Percentiles rank a stretch among this genome's conserved stretches.
These are phyloP conservation scores for Leptinotarsa tumamoca DNA, from an alignment of 2,888 invertebrate genomes.

Conservation along the genomic window DNA sequence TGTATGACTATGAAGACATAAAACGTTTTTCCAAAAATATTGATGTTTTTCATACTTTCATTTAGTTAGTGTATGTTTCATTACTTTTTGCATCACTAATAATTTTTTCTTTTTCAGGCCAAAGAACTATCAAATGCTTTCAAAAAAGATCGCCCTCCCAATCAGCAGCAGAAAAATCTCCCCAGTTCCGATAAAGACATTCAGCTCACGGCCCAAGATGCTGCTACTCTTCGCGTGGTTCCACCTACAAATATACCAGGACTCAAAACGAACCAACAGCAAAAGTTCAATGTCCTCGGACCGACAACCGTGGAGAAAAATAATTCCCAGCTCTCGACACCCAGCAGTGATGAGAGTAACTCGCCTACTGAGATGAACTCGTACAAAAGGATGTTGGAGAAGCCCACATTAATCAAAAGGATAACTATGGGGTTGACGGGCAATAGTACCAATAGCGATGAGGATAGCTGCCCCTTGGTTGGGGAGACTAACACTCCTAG, in stretches of 20 bases:
- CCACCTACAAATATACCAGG: constrained; percentile 78
- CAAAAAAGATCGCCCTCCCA: constrained; percentile 57
- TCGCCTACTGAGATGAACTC: constrained; percentile 90
- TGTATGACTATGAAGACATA: too few relatives aligned
- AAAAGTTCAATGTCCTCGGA: constrained; percentile 70
- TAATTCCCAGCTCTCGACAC: constrained; percentile 69
- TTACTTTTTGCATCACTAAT: neutral
- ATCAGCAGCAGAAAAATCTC: constrained; percentile 48
- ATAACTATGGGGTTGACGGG: constrained; percentile 82
- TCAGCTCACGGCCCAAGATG: constrained; percentile 67
- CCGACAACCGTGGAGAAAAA: constrained; percentile 46
- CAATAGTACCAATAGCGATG: constrained; percentile 64
- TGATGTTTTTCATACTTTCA: too few relatives aligned
- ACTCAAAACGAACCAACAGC: constrained; percentile 71
- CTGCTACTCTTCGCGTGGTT: constrained; percentile 67
- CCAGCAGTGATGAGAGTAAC: constrained; percentile 87
- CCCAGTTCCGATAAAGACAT: constrained; percentile 68
- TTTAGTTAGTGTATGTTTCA: neutral
- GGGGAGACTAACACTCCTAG: constrained; percentile 69
- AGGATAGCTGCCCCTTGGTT: constrained; percentile 82
- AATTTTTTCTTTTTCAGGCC: constrained; percentile 58
- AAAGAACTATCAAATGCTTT: constrained; percentile 63
- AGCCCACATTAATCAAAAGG: constrained; percentile 83
- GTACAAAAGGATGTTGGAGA: constrained; percentile 83
- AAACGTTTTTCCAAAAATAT: too few relatives aligned